Evolutionary conservation across 2,113 vertebrate species (phyloP).

Genomic region (Brachyhypopomus occidentalis): DNA sequence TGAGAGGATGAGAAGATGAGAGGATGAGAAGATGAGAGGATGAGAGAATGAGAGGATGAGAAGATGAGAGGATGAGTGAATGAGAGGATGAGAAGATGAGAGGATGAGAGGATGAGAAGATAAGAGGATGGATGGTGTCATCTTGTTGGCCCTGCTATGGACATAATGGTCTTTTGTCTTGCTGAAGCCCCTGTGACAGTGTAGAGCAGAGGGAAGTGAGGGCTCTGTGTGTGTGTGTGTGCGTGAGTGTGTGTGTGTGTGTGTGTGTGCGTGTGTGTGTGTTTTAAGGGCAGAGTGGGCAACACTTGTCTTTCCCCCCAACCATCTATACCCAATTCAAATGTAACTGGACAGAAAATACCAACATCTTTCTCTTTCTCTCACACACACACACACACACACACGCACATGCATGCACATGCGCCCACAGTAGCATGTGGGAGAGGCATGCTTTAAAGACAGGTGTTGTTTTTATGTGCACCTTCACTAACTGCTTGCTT

Average conservation of each 20-base stretch:
- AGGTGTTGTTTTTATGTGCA: constrained; percentile 45
- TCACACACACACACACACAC: constrained; percentile 22
- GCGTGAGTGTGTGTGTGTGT: constrained; percentile 7
- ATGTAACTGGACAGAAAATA: constrained; percentile 46
- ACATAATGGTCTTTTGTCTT: constrained; percentile 11
- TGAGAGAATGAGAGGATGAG: too few species aligned
- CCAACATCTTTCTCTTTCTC: constrained; percentile 27
- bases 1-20: not conserved
- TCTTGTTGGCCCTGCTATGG: constrained; percentile 19
- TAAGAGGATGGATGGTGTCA: constrained; percentile 59
- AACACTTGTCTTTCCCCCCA: constrained; percentile 32
- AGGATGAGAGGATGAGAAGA: too few species aligned
- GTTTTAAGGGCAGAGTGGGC: constrained; percentile 47
- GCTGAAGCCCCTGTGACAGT: not conserved
- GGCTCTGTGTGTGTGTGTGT: constrained; percentile 25
- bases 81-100: too few species aligned
- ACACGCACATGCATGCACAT: not conserved
- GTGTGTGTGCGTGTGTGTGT: not conserved
- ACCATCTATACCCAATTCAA: constrained; percentile 43
- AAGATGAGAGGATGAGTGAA: constrained; percentile 37
- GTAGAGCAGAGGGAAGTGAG: constrained; percentile 6
- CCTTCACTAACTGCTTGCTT: constrained; percentile 43
- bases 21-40: too few species aligned
- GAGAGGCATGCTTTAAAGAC: constrained; percentile 35
- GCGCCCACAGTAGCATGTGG: not conserved